These are phyloP conservation scores for Falco biarmicus DNA, from an alignment of 2,797 vertebrate species.

Conservation along the genomic window DNA sequence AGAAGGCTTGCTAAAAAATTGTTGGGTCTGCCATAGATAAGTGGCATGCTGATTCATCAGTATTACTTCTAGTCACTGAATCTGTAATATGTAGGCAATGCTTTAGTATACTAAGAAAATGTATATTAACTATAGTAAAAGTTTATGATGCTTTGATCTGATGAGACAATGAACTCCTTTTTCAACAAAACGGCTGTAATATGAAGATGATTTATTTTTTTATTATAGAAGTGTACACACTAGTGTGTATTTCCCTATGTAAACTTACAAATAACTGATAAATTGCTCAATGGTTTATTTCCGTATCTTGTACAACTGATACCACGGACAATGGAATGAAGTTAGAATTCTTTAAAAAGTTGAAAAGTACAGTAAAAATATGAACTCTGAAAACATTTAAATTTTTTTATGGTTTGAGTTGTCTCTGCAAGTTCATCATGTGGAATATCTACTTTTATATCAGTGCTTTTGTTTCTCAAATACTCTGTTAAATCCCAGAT, in stretches of 20 bases:
- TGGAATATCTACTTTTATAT: background rate
- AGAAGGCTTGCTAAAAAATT: background rate
- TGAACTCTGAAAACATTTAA: background rate
- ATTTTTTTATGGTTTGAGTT: background rate
- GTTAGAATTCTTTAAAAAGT: background rate
- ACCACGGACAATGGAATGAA: background rate
- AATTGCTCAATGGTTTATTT: background rate
- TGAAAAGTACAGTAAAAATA: background rate
- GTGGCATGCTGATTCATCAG: background rate
- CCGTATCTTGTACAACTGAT: background rate
- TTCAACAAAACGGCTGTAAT: background rate
- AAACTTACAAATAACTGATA: background rate
- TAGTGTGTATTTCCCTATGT: background rate
- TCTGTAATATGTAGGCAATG: background rate
- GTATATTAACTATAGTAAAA: background rate
- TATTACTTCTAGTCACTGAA: background rate
- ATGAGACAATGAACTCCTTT: background rate
- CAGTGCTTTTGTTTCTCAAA: background rate
- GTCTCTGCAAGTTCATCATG: background rate
- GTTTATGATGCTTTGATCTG: background rate
- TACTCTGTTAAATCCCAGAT: slow-evolving; percentile 77
- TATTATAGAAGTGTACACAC: background rate
- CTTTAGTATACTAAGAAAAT: background rate
- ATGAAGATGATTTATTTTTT: background rate
- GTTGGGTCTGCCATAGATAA: background rate